Base-by-base conservation (phyloP, 2,888 invertebrate genomes). In the Diarsia brunnea region DNA sequence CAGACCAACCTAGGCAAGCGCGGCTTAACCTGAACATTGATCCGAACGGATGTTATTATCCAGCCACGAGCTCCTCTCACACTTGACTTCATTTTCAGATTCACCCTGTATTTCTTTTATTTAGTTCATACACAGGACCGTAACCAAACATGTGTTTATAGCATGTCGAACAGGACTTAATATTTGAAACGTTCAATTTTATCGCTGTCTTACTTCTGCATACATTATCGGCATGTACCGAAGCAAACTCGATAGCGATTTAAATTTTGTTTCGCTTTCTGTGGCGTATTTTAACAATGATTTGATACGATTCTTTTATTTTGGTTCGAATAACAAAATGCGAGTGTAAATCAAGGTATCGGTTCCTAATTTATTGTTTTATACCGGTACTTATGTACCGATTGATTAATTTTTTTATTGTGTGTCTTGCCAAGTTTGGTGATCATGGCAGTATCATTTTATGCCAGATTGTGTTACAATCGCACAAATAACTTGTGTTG, bases 141-240 rank as follows among this genome's bases (percentile, higher is more conserved):
- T 89, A 88, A 87, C 87, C 73, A 82, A 89, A 85, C 84, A 85
- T 75, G 81, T 89, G 88, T 91, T 90, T 89, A 90, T 87, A 79
- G 85, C 85, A 77, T 90, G 87, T 88, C 85, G 85, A 89, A 89
- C 82, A 86, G 79, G 73, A 84, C 87, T 87, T 86, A 80, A 88
- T 88, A 86, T 88, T 88, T 83, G 71, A 78, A 84, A 75, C 70
- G 75, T 86, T 78, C 49, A 69, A 69, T 88, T 84, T 86, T 76
- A 86, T 78, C 66, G 65, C 69, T 65, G 78, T 82, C 86, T 85
- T 78, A 73, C 55, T 79, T 63, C 60, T 73, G 74, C 66, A 82
- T 85, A 83, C 49, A 82, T 77, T 85, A 85, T 72, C 27, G 66
- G 19, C 45, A 63, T 86, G 78, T 69, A 72, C 27, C 86, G 79